Conservation (phyloP, 1,140 invertebrate genomes). For the Megathymus violae region DNA sequence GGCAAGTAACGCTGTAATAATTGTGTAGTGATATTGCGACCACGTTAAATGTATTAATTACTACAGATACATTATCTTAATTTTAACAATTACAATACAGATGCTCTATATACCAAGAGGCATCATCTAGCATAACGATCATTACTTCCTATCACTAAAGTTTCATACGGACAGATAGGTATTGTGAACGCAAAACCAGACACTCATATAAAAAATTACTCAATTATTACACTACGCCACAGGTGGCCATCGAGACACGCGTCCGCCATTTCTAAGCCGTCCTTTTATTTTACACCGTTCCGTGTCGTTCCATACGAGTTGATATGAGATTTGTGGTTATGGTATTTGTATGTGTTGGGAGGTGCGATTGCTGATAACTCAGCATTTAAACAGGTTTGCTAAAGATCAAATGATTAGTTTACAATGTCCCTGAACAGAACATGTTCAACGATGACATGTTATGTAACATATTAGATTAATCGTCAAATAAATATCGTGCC, state of each 20-base stretch:
- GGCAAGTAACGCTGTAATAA: no score
- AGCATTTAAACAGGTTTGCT: neutral
- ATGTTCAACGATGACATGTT: no score
- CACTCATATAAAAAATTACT: neutral
- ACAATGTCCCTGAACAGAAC: no score
- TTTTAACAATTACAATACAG: no score
- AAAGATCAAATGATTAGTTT: neutral
- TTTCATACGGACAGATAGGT: no score
- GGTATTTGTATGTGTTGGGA: neutral
- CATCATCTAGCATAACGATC: no score
- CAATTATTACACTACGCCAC: slow-evolving; percentile 37
- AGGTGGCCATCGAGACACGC: slow-evolving; percentile 65
- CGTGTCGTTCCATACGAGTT: slow-evolving; percentile 63
- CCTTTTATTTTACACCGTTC: slow-evolving; percentile 58
- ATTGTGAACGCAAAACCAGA: neutral
- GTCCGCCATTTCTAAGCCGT: slow-evolving; percentile 54
- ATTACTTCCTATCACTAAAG: no score
- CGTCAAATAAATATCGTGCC: neutral
- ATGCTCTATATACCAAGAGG: no score
- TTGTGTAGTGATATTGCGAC: no score
- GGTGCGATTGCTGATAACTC: neutral
- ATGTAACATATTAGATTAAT: no score
- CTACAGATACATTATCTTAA: no score
- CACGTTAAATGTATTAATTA: no score
- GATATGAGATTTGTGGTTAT: slow-evolving; percentile 40